Conservation (phyloP, 2,797 vertebrate genomes). For the Mallotus villosus region DNA sequence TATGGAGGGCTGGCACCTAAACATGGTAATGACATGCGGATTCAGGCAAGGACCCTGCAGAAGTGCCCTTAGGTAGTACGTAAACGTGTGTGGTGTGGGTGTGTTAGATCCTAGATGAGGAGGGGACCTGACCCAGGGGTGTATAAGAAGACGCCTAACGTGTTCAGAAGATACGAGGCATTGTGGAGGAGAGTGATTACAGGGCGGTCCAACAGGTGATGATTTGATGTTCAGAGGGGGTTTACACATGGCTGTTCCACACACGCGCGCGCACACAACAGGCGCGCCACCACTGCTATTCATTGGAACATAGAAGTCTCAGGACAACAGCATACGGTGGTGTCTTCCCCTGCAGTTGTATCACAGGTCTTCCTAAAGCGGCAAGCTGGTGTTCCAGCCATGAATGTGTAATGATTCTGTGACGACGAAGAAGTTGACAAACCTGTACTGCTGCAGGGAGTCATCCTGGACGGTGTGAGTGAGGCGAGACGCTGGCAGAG, state of each 20-base stretch:
- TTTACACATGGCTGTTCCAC: neutral
- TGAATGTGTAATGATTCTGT: constrained; percentile 97
- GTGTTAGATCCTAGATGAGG: constrained; percentile 92
- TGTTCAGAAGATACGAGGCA: constrained; percentile 94
- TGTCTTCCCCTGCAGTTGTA: constrained; percentile 75
- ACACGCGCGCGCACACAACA: neutral
- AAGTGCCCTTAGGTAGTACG: neutral
- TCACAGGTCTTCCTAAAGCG: constrained; percentile 96
- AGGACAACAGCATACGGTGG: no score
- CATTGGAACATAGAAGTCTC: no score
- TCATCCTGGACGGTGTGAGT: constrained; percentile 94
- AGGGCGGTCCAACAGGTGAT: constrained; percentile 92
- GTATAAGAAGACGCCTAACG: constrained; percentile 93
- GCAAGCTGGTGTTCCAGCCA: constrained; percentile 92
- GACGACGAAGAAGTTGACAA: constrained; percentile 97
- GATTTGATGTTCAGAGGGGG: neutral
- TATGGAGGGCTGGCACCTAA: constrained; percentile 89
- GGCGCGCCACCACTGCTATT: constrained; percentile 1
- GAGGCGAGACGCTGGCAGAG: neutral
- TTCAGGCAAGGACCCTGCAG: neutral
- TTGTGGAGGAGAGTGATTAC: constrained; percentile 97
- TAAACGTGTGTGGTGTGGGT: neutral
- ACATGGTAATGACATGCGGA: constrained; percentile 80
- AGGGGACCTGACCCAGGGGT: constrained; percentile 97
- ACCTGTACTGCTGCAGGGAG: constrained; percentile 94